Base-by-base conservation (phyloP, 2,113 vertebrate species). In the Lepisosteus oculatus region DNA sequence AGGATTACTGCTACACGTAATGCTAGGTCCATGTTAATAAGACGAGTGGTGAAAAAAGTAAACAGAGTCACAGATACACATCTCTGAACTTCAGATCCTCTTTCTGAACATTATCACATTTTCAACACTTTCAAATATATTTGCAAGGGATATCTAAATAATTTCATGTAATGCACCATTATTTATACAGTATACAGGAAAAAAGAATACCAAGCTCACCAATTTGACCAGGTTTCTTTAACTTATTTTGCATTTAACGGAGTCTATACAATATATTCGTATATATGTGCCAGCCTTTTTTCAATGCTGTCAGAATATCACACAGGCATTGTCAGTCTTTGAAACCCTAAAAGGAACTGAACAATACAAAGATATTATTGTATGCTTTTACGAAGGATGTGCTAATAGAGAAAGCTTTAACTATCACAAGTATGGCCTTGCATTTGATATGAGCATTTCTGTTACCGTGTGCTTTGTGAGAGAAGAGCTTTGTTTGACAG, bases 1-100 rank as follows among this genome's bases (percentile, higher is more conserved):
- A 77, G 92, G 92, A 95, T 93, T 95, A 96, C 89, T 85, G 86
- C 79, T 83, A 85, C 85, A 76, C 83, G 91, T 91, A 94, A 95
- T 83, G 83, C 85, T 85, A 92, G 88, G 90, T 84, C 79, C 85
- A 82, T 83, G 80, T 86, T 94, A 92, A 95, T 96, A 94, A 92
- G 92, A 86, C 79, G 87, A 87, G 84, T 74, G 77, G 69, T 87
- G 90, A 92, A 88, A 91, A 90, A 87, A 86, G 86, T 86, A 92
- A 92, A 89, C 82, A 83, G 72, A 78, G 76, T 75, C 74, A 85
- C 68, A 87, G 87, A 91, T 84, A 65, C 65, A 78, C 82, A 85
- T 89, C 85, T 76, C 70, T 83, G 3, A 57, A 72, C 73, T 85
- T 81, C 82, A 92, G 87, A 88, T 85, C 86, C 82, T 84, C 86